Conservation (phyloP, 2,113 vertebrate genomes). For the Carassius gibelio region DNA sequence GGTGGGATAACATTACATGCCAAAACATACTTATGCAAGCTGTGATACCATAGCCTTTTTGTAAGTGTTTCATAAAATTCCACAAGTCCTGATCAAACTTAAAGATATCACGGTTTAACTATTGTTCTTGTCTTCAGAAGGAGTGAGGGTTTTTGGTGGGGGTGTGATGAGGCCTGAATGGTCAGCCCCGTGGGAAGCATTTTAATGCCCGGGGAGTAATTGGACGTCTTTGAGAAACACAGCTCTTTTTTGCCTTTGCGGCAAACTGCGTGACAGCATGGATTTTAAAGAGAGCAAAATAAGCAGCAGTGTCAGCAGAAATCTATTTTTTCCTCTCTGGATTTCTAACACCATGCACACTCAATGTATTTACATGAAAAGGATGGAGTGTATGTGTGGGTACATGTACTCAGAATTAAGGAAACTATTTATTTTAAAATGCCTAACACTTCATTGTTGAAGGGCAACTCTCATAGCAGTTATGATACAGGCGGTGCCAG, state of each 20-base stretch:
- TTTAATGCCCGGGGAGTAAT: conserved; percentile 40
- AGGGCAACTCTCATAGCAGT: not conserved
- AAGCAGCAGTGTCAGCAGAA: conserved; percentile 28
- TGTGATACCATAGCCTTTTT: not conserved
- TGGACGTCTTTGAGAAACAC: conserved; percentile 27
- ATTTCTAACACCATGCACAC: conserved; percentile 32
- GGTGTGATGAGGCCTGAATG: conserved; percentile 17
- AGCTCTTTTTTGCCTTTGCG: conserved; percentile 42
- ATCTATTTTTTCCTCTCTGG: not conserved
- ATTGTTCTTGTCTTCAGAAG: not conserved
- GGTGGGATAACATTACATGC: not conserved
- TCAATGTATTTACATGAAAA: conserved; percentile 3
- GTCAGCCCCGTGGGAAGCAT: conserved; percentile 15
- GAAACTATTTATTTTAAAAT: not conserved
- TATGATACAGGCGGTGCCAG: not conserved
- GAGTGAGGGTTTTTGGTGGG: not conserved
- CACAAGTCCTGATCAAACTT: not conserved
- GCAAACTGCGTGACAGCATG: conserved; percentile 43
- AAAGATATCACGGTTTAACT: not conserved
- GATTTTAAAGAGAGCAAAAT: conserved; percentile 25
- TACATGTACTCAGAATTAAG: not conserved
- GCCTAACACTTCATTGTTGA: not conserved
- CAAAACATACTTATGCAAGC: not conserved
- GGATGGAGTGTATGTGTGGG: not conserved
- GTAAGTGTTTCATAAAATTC: not conserved